A percentile compares a stretch with the other conserved stretches of the same genome.
Evolutionary conservation across 2,888 invertebrate genomes (phyloP).

Genomic region (Ischnus inquisitorius): DNA sequence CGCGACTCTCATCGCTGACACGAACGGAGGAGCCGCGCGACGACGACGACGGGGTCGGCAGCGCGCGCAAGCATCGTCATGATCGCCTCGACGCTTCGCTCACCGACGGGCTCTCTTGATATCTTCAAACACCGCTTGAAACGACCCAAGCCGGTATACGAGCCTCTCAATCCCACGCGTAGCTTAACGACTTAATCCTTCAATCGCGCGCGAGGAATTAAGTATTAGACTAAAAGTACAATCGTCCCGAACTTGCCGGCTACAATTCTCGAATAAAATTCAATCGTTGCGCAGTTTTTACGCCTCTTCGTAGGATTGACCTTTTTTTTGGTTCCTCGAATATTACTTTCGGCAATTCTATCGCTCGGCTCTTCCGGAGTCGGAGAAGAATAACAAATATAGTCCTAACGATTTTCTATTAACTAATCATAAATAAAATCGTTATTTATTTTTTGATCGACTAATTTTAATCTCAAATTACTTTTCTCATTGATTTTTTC

Average conservation of each 20-base stretch:
- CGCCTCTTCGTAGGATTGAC: not conserved
- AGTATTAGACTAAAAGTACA: constrained; percentile 25
- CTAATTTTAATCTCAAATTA: too few species aligned
- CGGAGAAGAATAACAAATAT: too few species aligned
- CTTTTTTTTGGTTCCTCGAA: not conserved
- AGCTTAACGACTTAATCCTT: constrained; percentile 57
- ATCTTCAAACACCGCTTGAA: constrained; percentile 44
- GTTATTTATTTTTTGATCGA: too few species aligned
- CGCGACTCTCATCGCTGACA: constrained; percentile 17
- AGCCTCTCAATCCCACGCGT: constrained; percentile 57
- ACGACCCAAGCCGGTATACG: not conserved
- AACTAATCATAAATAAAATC: too few species aligned
- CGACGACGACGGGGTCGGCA: not conserved
- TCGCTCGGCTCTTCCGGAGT: too few species aligned
- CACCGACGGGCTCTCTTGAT: constrained; percentile 55
- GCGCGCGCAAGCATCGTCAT: constrained; percentile 31
- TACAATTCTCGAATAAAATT: not conserved
- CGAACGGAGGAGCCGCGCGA: not conserved
- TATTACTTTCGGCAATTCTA: too few species aligned
- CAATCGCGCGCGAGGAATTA: constrained; percentile 27
- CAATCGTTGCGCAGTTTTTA: not conserved
- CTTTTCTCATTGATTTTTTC: too few species aligned
- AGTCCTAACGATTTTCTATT: too few species aligned
- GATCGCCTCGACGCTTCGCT: constrained; percentile 47
- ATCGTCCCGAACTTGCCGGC: constrained; percentile 3